Evolutionary conservation across 2,888 invertebrate genomes (phyloP), one percentile per base, ranked within the genome.

Genomic region (Nebria brevicollis): DNA sequence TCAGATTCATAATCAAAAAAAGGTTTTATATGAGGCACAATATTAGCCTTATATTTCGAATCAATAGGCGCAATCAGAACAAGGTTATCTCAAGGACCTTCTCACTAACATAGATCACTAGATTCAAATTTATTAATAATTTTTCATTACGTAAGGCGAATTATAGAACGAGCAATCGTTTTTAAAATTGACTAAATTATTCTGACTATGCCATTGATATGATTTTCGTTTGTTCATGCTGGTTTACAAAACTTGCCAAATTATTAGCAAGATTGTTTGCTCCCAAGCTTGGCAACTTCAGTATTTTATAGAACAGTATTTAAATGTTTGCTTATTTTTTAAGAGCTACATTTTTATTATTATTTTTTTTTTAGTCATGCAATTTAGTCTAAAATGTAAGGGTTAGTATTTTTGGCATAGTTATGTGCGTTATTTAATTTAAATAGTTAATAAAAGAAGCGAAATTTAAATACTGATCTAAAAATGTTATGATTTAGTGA

Each of bases 151-250:
- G 54, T 54, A 54, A 54, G 54, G 54, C 54, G 54, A 54, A 54
- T 54, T 54, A 7, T 54, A 54, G 54, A 54, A 54, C 1, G 54
- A 54, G 54, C 54, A 54, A 7, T 54, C 54, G 20, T 20, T 54
- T 54, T 54, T 54, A 54, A 54, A 54, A 72, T 77, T 70, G 54
- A 70, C 70, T 70, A 77, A 26, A 41, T 70, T 77, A 77, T 70
- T 77, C 41, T 77, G 77, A 70, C 43, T 70, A 77, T 68, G 77
- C 77, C 54, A 77, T 70, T 77, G 77, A 77, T 77, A 77, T 77
- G 77, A 66, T 68, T 66, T 66, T 75, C 34, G 70, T 77, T 70
- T 41, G 68, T 76, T 76, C 68, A 68, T 77, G 68, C 64, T 43
- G 43, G 77, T 54, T 54, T 54, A 77, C 54, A 70, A 66, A 77